These are phyloP conservation scores for Diglossa cyanea DNA, from an alignment of 2,797 vertebrate genomes.

Conservation along the genomic window DNA sequence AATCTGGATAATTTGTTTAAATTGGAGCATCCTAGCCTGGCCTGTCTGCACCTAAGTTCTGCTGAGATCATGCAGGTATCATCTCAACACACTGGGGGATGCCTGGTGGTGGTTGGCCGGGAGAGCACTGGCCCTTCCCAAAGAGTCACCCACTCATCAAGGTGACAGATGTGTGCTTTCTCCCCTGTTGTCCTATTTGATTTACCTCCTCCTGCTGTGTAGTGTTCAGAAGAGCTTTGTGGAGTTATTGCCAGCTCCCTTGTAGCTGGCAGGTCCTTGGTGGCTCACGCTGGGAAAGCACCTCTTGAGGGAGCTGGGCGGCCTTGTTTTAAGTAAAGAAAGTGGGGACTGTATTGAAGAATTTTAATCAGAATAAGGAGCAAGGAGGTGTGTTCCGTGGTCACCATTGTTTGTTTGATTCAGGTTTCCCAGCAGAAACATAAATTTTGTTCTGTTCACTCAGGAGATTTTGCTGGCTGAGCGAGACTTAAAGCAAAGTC, in stretches of 20 bases:
- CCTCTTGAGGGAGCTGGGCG: fast-evolving
- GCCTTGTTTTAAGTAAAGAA: not conserved
- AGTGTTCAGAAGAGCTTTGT: not conserved
- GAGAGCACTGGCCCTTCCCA: not conserved
- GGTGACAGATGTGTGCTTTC: not conserved
- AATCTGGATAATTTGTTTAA: constrained; percentile 55
- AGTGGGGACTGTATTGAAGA: not conserved
- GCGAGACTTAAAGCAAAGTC: not conserved
- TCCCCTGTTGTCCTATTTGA: not conserved
- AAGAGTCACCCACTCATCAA: not conserved
- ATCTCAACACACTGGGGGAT: not conserved
- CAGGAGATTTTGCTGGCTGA: not conserved
- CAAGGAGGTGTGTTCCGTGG: not conserved
- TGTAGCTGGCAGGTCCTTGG: not conserved
- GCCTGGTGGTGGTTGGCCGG: not conserved
- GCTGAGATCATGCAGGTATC: not conserved
- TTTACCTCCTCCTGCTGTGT: not conserved
- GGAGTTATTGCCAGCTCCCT: not conserved
- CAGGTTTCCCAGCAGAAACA: not conserved
- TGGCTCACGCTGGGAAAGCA: fast-evolving
- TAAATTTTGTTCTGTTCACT: not conserved
- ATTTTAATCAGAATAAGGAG: not conserved
- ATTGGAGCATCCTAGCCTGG: not conserved
- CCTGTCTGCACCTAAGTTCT: not conserved
- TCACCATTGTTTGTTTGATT: not conserved